phyloP scores from a whole-genome alignment of 2,113 vertebrate species.

The Pluvialis apricaria region DNA sequence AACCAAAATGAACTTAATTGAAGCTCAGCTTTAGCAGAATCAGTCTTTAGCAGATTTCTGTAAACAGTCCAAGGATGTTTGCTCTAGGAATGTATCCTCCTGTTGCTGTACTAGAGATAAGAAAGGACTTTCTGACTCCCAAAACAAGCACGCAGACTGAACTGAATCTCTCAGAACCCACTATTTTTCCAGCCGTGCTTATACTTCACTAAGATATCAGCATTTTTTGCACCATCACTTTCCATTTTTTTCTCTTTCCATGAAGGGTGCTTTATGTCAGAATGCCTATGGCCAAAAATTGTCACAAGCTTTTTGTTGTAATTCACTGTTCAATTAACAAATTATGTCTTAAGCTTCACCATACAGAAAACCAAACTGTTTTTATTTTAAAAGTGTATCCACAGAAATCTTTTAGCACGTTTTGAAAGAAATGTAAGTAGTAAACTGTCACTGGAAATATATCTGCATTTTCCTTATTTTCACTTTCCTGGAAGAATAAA shows the following conservation, averaged over 20 bases:
- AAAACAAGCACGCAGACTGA: not conserved
- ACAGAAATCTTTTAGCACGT: not conserved
- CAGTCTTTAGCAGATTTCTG: conserved; percentile 5
- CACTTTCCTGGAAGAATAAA: not conserved
- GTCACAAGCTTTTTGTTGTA: conserved; percentile 6
- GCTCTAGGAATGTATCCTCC: not conserved
- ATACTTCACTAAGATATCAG: not conserved
- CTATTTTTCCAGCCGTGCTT: not conserved
- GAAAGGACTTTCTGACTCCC: not conserved
- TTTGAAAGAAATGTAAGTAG: not conserved
- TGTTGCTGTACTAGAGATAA: not conserved
- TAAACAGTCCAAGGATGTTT: not conserved
- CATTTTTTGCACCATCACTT: not conserved
- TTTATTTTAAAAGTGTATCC: not conserved
- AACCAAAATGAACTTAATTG: not conserved
- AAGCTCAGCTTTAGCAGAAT: not conserved
- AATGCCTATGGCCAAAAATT: conserved; percentile 6
- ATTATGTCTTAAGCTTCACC: not conserved
- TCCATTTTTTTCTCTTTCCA: not conserved
- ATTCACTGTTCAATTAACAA: not conserved
- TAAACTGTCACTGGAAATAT: not conserved
- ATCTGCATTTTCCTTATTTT: not conserved
- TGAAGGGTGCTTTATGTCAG: not conserved
- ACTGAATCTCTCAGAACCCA: not conserved
- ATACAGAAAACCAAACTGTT: not conserved